Evolutionary conservation across 2,888 invertebrate species (phyloP), one percentile per base, ranked within the genome.

Genomic region (Bursaphelenchus okinawaensis): DNA sequence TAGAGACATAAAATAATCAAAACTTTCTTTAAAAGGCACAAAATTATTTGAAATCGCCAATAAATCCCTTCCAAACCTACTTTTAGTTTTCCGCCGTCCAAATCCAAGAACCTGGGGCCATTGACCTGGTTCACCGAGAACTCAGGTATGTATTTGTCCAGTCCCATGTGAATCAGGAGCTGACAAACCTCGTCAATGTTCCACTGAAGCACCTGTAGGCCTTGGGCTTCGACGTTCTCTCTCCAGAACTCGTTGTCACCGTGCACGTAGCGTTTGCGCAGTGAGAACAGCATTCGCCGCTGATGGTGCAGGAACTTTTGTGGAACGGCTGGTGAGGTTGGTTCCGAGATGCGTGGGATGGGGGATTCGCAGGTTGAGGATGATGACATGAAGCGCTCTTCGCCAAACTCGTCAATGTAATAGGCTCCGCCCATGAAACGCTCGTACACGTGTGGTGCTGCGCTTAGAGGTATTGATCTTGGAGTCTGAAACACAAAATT

Each of bases 71-170:
- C 54, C 22, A 24, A 7, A 52, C 54, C 26, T 26, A 86, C 86
- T 84, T 95, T 96, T 72, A 96, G 88, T 85, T 92, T 93, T 65
- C 91, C 89, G 0, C 93, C 91, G 83, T 93, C 93, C 62, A 96
- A 87, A 70, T 90, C 89, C 55, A 96, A 86, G 64, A 96, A 87
- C 62, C 91, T 89, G 31, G 88, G 87, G 22, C 96, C 96, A 84
- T 91, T 91, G 61, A 96, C 90, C 81, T 90, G 90, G 77, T 91
- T 89, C 78, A 91, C 90, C 62, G 90, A 88, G 84, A 94, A 92
- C 78, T 91, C 90, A 40, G 75, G 65, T 29, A 74, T 70, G 85
- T 91, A 90, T 65, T 91, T 89, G 83, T 93, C 92, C 82, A 94
- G 86, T 50, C 92, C 87, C 63, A 88, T 77, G 31, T 79, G 76